phyloP scores from a whole-genome alignment of 2,888 invertebrate species.

The Mycogona germanica region DNA sequence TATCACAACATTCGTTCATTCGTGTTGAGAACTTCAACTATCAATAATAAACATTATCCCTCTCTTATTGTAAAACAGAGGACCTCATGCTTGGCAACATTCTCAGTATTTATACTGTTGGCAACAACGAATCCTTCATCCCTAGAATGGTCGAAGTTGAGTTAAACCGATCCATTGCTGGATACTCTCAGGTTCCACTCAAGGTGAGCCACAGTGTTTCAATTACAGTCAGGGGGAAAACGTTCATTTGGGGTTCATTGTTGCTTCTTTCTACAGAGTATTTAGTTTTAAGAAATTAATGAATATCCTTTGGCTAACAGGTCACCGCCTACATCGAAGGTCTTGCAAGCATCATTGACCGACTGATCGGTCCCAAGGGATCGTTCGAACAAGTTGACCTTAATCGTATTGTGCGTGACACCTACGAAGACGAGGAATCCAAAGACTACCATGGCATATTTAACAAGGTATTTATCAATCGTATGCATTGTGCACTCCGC shows the following conservation, averaged over 20 bases:
- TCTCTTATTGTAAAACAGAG: slow-evolving; percentile 3
- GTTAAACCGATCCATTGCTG: background rate
- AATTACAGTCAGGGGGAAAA: background rate
- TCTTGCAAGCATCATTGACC: background rate
- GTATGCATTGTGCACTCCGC: background rate
- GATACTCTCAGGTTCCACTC: slow-evolving; percentile 5
- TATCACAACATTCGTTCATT: background rate
- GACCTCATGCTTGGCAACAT: background rate
- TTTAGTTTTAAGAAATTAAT: background rate
- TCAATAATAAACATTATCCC: background rate
- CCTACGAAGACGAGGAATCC: slow-evolving; percentile 3
- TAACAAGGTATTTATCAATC: background rate
- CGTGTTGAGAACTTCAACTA: background rate
- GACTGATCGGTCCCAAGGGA: slow-evolving; percentile 9
- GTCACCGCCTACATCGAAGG: slow-evolving; percentile 2
- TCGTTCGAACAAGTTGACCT: background rate
- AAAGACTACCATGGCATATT: slow-evolving; percentile 7
- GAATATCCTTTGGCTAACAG: background rate
- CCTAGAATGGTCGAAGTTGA: background rate
- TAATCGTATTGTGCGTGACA: background rate
- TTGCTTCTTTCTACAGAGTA: background rate
- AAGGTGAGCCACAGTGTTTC: background rate
- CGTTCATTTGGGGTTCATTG: too few species aligned
- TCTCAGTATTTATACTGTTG: background rate
- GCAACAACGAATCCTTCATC: slow-evolving; percentile 7